Evolutionary conservation across 1,140 invertebrate species (phyloP), one percentile per base, ranked within the genome.

Genomic region (Lepidostoma basale): DNA sequence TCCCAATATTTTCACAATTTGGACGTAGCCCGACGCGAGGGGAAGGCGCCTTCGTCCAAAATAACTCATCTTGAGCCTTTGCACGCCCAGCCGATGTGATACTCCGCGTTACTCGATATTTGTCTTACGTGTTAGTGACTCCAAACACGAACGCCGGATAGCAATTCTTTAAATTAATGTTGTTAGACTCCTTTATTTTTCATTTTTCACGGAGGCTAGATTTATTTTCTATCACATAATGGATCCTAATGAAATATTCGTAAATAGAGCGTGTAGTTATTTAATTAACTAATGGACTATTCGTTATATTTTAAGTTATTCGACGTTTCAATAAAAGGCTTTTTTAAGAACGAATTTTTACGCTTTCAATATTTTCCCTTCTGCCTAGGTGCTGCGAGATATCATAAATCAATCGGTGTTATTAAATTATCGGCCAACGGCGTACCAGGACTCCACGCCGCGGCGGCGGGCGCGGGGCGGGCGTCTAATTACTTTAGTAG

Each of bases 181-280:
- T 39, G 33, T 58, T 36, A 6, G 8, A 18, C 30, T 58, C 18
- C 54, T 58, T 52, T 39, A 58, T 58, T 58, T 58, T 58, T 58
- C 54, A 58, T 58, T 58, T 58, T 58, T 39, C 54, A 58, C 30
- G 54, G n/a, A 58, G 39, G 16, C 54, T 58, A 58, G 54, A 58
- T 58, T 58, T 58, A 58, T 58, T 36, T 58, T 58, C 54, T 58
- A 58, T 58, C 54, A 58, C 54, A 58, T 58, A 58, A 58, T 58
- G 54, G 54, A 58, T 58, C 20, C 28, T 58, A 36, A 58, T 58
- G 54, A 58, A 58, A 58, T 36, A 58, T 58, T 58, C 28, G 54
- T 58, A 58, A 58, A 58, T 58, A 58, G 54, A 58, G 54, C 28
- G 54, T 58, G 54, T 36, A 36, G 54, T 39, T 56, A 58, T 58